These are phyloP conservation scores for Linnaemya vulpina DNA, from an alignment of 2,888 invertebrate species.

Conservation along the genomic window DNA sequence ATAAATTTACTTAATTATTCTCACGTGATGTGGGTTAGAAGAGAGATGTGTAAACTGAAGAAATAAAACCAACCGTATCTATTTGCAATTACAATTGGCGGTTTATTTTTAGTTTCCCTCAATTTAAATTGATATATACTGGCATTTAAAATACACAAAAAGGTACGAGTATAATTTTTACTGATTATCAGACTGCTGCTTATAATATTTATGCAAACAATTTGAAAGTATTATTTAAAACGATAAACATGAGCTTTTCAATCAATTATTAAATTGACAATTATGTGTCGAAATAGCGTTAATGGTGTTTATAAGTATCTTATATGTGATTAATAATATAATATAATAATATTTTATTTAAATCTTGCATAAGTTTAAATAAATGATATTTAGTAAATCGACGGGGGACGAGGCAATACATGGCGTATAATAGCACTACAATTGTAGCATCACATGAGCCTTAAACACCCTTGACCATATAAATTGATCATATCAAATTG, in stretches of 20 bases:
- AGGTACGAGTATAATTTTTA: not conserved
- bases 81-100: conserved; percentile 34
- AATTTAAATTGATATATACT: conserved; percentile 43
- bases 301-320: conserved; percentile 49
- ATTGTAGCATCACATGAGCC: conserved; percentile 23
- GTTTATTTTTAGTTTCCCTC: conserved; percentile 52
- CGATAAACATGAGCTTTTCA: conserved; percentile 34
- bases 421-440: not conserved
- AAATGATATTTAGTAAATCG: not conserved
- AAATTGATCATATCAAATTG: not conserved
- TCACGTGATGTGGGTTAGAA: conserved; percentile 54
- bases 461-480: not conserved
- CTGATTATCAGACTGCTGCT: conserved; percentile 24
- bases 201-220: conserved; percentile 59
- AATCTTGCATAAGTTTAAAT: conserved; percentile 21
- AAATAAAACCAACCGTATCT: not conserved
- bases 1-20: conserved; percentile 10
- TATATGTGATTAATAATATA: conserved; percentile 15
- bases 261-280: conserved; percentile 27
- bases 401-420: not conserved
- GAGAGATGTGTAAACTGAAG: conserved; percentile 5
- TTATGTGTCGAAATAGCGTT: conserved; percentile 39
- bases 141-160: not conserved
- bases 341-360: conserved; percentile 4
- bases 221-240: conserved; percentile 43